These are phyloP conservation scores for Corapipo altera DNA, from an alignment of 2,113 vertebrate species.

Conservation along the genomic window DNA sequence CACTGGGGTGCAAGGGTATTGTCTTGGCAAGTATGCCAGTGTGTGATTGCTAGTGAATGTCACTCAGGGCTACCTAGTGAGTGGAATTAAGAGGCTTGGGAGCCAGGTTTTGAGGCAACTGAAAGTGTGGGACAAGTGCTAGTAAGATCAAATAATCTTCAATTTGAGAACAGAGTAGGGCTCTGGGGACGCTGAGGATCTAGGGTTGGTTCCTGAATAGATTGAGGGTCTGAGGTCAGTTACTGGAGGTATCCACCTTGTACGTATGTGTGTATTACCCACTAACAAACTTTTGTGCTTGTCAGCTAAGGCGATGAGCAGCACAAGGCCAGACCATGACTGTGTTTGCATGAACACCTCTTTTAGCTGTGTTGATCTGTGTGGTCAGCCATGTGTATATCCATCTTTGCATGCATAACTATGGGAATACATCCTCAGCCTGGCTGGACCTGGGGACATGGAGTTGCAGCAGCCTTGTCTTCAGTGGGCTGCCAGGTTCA, in stretches of 20 bases:
- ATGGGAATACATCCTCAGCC: not conserved
- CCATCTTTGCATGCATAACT: not conserved
- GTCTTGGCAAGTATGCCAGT: not conserved
- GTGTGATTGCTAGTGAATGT: not conserved
- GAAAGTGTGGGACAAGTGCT: not conserved
- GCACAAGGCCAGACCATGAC: not conserved
- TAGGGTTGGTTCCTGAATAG: not conserved
- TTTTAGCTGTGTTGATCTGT: not conserved
- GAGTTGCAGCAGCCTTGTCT: not conserved
- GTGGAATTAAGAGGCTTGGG: not conserved
- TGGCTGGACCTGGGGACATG: not conserved
- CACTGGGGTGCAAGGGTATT: rapidly evolving
- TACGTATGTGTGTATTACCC: not conserved
- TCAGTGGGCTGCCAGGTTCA: not conserved
- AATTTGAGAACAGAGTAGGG: not conserved
- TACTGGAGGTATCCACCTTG: not conserved
- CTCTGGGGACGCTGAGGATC: not conserved
- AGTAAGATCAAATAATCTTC: not conserved
- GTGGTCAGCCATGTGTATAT: not conserved
- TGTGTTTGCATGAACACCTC: not conserved
- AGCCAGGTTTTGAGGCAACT: not conserved
- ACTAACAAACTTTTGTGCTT: not conserved
- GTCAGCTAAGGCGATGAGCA: not conserved
- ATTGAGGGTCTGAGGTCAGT: not conserved
- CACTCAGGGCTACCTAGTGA: not conserved